Evolutionary conservation across 2,888 invertebrate genomes (phyloP).

Genomic region (Meandrusa payeni): DNA sequence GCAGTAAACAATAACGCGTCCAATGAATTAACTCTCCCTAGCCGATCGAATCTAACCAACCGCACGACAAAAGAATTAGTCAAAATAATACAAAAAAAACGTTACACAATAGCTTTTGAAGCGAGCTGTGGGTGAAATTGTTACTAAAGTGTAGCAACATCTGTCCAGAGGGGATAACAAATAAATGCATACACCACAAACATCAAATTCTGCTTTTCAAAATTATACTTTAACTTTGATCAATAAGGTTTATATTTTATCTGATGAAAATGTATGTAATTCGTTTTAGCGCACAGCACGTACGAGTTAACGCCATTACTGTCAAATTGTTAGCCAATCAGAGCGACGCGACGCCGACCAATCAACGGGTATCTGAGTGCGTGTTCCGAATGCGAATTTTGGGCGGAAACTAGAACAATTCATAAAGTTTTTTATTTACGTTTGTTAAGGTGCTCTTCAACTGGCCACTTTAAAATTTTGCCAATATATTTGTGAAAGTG

Average conservation of each 20-base stretch:
- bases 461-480: too few species aligned
- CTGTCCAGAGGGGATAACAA: slow-evolving; percentile 65
- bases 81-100: slow-evolving; percentile 70
- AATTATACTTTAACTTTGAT: slow-evolving; percentile 2
- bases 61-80: slow-evolving; percentile 77
- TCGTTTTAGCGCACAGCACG: slow-evolving; percentile 31
- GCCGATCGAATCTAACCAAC: slow-evolving; percentile 71
- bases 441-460: slow-evolving; percentile 26
- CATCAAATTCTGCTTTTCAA: slow-evolving; percentile 8
- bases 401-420: slow-evolving; percentile 67
- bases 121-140: slow-evolving; percentile 76
- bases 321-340: slow-evolving; percentile 77
- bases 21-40: slow-evolving; percentile 66
- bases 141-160: slow-evolving; percentile 79
- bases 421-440: slow-evolving; percentile 63
- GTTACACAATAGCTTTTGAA: slow-evolving; percentile 69
- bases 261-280: slow-evolving; percentile 23
- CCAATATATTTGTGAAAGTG: too few species aligned
- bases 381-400: slow-evolving; percentile 74
- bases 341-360: slow-evolving; percentile 56
- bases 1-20: slow-evolving; percentile 58
- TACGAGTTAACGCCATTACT: slow-evolving; percentile 76
- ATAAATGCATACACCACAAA: slow-evolving; percentile 20
- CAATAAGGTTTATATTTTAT: slow-evolving; percentile 26
- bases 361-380: slow-evolving; percentile 51